A percentile compares a stretch with the other conserved stretches of the same genome.
phyloP scores from a whole-genome alignment of 2,888 invertebrate species.

The Herminia tarsipennalis region DNA sequence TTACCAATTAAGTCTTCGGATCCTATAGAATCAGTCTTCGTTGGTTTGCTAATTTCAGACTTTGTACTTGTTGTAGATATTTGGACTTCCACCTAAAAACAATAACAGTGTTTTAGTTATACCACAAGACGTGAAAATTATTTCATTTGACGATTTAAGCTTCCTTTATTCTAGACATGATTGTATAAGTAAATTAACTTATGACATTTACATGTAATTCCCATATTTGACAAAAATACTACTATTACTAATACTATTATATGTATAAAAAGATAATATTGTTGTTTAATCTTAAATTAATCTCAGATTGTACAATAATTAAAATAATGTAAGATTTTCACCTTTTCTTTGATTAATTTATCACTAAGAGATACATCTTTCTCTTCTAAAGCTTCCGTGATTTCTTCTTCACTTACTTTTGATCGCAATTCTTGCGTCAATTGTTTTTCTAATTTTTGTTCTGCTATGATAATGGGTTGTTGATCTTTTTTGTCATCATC shows the following conservation, averaged over 20 bases:
- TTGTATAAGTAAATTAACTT: too few relatives aligned
- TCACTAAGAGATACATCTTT: constrained; percentile 67
- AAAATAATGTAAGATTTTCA: constrained; percentile 31
- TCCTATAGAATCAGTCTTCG: constrained; percentile 77
- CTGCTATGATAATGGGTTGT: constrained; percentile 47
- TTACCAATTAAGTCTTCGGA: constrained; percentile 69
- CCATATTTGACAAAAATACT: too few relatives aligned
- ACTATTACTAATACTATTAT: too few relatives aligned
- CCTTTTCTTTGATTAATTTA: constrained; percentile 62
- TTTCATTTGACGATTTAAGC: too few relatives aligned
- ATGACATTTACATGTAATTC: too few relatives aligned
- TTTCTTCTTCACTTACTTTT: constrained; percentile 71
- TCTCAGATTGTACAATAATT: too few relatives aligned
- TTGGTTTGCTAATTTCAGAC: constrained; percentile 74
- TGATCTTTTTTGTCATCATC: constrained; percentile 61
- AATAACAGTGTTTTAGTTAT: background rate
- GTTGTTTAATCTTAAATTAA: too few relatives aligned
- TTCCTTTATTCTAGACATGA: too few relatives aligned
- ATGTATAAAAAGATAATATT: too few relatives aligned
- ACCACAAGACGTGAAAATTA: too few relatives aligned
- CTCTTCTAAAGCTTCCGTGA: constrained; percentile 69
- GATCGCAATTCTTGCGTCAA: constrained; percentile 62
- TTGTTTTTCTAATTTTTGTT: constrained; percentile 63
- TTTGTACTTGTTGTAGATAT: constrained; percentile 68
- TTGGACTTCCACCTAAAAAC: constrained; percentile 66